Conservation (phyloP, 23 tunicate genomes). For the Trididemnum miniatum region DNA sequence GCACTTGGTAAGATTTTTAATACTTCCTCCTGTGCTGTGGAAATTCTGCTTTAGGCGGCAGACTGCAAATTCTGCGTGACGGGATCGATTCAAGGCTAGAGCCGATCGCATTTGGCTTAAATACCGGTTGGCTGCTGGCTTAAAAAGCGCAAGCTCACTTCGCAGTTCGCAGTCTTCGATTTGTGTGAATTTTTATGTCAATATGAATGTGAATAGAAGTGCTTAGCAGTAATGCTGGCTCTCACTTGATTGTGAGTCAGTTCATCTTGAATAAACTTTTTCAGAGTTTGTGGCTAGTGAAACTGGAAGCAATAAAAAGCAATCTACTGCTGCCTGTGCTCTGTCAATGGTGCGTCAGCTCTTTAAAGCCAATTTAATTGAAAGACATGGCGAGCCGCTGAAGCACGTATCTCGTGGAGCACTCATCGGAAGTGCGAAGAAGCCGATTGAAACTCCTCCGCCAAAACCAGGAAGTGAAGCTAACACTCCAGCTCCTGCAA, state of each 20-base stretch:
- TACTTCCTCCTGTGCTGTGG: no score
- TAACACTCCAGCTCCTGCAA: neutral
- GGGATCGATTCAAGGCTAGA: no score
- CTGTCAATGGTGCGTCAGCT: conserved; percentile 84
- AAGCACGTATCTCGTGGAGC: conserved; percentile 56
- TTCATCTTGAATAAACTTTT: neutral
- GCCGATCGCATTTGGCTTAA: no score
- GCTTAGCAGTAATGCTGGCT: neutral
- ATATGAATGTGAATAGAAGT: neutral
- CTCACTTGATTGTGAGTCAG: neutral
- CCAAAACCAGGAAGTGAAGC: neutral
- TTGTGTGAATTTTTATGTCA: neutral
- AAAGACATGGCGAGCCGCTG: conserved; percentile 83
- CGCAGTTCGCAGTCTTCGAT: neutral
- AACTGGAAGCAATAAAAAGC: conserved; percentile 91
- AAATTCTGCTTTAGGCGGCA: no score
- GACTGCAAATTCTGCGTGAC: no score
- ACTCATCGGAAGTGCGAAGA: conserved; percentile 36
- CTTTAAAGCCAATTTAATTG: conserved; percentile 59
- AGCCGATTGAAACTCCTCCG: conserved; percentile 5
- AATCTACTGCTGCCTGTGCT: conserved; percentile 90
- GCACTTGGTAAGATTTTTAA: no score
- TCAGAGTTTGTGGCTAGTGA: conserved; percentile 74
- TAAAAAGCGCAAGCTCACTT: no score
- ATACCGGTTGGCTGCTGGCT: no score